Evolutionary conservation across 2,113 vertebrate genomes (phyloP), one percentile per base, ranked within the genome.

Genomic region (Myocastor coypus): DNA sequence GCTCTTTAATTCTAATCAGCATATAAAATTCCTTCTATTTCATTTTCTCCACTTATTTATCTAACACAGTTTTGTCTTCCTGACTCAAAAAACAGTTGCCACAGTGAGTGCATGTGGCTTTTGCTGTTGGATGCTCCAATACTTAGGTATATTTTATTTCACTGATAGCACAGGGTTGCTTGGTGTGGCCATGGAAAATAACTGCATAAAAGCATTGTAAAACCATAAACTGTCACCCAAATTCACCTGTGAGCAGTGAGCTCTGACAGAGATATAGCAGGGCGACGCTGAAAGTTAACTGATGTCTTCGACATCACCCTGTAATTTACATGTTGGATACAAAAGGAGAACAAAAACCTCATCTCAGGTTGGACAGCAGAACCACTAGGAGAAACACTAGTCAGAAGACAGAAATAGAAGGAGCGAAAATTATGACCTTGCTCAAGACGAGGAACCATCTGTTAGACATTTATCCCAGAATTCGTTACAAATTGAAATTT

Each of bases 361-460:
- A 75, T 78, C 81, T 57, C 50, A 52, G 0, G 71, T 32, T 82
- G 71, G 55, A 64, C 0, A 68, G 46, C 30, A 68, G 52, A 66
- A 73, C 71, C 59, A 40, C 37, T 82, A 57, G 71, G 55, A 92
- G 40, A 50, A 90, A 77, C n/a, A 3, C 84, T 75, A 86, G 28
- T 94, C 42, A 97, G 73, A 83, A 75, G 71, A 91, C n/a, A 95
- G 37, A 55, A n/a, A 88, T 9, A 69, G 28, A 84, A 96, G 83
- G 9, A 63, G 61, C 68, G 69, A 55, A 93, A 95, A 92, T 68
- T 59, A 66, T 63, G 24, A 80, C 83, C 92, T 92, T 57, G 64
- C 26, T 24, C 14, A 89, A 95, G 80, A 86, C 24, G 46, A 91
- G 68, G 16, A 83, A 75, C 34, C 16, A 63, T 22, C 75, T 93